Evolutionary conservation across 2,113 vertebrate genomes (phyloP), one percentile per base, ranked within the genome.

Genomic region (Atrichornis clamosus): DNA sequence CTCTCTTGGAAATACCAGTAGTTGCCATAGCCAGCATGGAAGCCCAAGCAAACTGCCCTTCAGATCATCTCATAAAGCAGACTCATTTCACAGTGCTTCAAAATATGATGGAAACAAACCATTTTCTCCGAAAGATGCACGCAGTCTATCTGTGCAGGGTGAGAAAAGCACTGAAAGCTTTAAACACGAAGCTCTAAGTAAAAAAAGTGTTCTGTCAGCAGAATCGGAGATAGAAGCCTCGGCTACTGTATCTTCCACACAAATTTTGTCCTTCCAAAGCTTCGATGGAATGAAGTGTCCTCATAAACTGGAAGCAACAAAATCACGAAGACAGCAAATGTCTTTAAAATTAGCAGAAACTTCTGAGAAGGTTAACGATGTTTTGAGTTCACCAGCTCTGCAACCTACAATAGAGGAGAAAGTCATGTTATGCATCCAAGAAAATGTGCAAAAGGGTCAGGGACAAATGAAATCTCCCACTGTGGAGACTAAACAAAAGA

Each of bases 401-500:
- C 97, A 98, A 52, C 98, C 98, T 90, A 98, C 98, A 41, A 99
- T 99, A 27, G 99, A 99, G 96, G 99, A 99, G 95, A 99, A 99
- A 96, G 99, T 99, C 97, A 99, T 99, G 99, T 97, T 99, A 96
- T 98, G 99, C 84, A 99, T 99, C 80, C 98, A 99, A 84, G 98
- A 99, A 92, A 99, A 99, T 26, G 58, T 99, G 89, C 99, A 99
- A 63, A 99, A 98, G 94, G 98, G 98, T 92, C 99, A 99, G 94
- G 98, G 97, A 28, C 98, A 98, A 94, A 98, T 96, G 85, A 99
- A 98, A 91, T 94, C 98, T 19, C 97, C 97, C 15, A 96, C 97
- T 49, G 91, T 47, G 1, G 99, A 99, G 95, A 88, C 73, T 11
- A 99, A 98, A 65, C 98, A 98, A 21, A 99, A 97, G 96, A 98